Evolutionary conservation across 2,797 vertebrate genomes (phyloP).

Genomic region (Darevskia nairensis): DNA sequence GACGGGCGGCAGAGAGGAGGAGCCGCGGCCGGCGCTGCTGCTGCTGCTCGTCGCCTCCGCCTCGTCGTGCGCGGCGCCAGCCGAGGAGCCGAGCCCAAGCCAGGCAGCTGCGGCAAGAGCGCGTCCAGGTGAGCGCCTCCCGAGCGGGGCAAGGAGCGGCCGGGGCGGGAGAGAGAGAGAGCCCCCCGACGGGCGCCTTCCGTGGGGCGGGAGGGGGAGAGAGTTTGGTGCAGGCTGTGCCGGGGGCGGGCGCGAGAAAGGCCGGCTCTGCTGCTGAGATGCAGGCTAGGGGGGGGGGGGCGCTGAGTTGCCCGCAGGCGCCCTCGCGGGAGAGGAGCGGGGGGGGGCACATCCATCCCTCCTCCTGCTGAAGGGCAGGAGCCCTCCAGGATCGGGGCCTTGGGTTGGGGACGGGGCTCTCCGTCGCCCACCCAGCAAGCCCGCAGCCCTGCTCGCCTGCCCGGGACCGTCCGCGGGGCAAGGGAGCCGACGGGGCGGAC

Average conservation of each 20-base stretch:
- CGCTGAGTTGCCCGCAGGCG: not conserved
- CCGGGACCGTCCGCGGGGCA: too few relatives aligned
- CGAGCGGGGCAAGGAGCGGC: not conserved
- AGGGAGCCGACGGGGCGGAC: too few relatives aligned
- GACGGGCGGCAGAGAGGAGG: not conserved
- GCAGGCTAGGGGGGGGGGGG: not conserved
- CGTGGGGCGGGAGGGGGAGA: not conserved
- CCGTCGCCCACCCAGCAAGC: too few relatives aligned
- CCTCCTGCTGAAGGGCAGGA: not conserved
- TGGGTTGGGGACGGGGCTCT: not conserved
- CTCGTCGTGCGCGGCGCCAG: not conserved
- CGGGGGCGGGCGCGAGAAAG: not conserved
- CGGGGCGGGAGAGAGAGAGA: not conserved
- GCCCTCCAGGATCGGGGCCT: not conserved
- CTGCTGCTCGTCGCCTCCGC: slow-evolving; percentile 24
- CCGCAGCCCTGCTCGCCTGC: too few relatives aligned
- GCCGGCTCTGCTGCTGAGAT: too few relatives aligned
- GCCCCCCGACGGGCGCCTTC: not conserved
- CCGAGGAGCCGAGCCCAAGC: slow-evolving; percentile 25
- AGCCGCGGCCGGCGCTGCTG: not conserved
- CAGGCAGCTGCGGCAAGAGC: not conserved
- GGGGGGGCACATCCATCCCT: not conserved
- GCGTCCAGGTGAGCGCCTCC: not conserved
- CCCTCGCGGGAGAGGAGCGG: not conserved
- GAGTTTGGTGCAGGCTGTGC: not conserved